These are phyloP conservation scores for Ctena decussata DNA, from an alignment of 2,888 invertebrate species.

Conservation along the genomic window DNA sequence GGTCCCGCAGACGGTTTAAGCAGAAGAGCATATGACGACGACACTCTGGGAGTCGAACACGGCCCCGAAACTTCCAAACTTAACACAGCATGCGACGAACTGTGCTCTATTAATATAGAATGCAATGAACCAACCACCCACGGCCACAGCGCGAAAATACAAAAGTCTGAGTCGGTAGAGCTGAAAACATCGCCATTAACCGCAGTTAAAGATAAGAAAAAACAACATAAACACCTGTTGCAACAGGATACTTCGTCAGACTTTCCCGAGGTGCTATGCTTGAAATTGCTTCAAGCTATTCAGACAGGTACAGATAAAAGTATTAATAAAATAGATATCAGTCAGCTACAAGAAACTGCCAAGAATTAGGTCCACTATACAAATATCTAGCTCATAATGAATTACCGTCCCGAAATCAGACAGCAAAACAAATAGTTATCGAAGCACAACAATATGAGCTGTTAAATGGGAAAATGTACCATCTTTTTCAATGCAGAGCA, in stretches of 20 bases:
- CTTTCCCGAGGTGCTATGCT: background rate
- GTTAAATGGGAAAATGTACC: background rate
- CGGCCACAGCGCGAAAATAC: too few relatives aligned
- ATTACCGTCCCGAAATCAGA: background rate
- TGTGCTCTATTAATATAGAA: too few relatives aligned
- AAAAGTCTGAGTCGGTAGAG: too few relatives aligned
- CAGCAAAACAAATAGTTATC: background rate
- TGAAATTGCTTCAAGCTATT: background rate
- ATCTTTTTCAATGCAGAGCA: background rate
- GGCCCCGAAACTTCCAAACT: background rate
- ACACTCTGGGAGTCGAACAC: background rate
- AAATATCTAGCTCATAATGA: background rate
- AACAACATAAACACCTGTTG: background rate
- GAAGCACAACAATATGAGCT: constrained; percentile 4
- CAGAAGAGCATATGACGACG: background rate
- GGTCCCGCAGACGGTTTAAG: background rate
- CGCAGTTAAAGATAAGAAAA: too few relatives aligned
- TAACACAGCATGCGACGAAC: background rate
- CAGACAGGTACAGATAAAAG: background rate
- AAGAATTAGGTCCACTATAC: background rate
- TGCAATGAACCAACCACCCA: too few relatives aligned
- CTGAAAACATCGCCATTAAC: too few relatives aligned
- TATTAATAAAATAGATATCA: background rate
- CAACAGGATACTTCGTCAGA: background rate
- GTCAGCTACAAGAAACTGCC: background rate